Evolutionary conservation across 2,888 invertebrate genomes (phyloP), one percentile per base, ranked within the genome.

Genomic region (Apodemia hepburni): DNA sequence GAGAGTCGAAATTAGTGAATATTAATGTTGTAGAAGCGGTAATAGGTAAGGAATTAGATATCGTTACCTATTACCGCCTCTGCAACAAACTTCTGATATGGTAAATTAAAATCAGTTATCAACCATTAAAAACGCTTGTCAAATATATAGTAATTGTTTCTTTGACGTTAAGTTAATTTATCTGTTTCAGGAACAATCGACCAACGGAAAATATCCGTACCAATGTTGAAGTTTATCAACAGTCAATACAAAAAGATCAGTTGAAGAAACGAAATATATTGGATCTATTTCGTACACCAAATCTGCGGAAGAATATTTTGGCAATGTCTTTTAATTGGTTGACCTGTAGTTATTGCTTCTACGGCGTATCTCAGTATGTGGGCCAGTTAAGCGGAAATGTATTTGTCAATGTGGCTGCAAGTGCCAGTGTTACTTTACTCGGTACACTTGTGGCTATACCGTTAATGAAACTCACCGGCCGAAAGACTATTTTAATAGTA

Each of bases 331-430:
- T 95, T 71, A 95, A 95, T 75, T 97, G 97, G 98, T 81, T 96
- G 47, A 94, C 96, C 0, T 96, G 97, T 66, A 96, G 97, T 58
- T 93, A 98, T 69, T 91, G 89, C 70, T 91, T 90, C 81, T 98
- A 97, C 76, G 97, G 97, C 1, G 94, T 97, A 35, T 95, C 96
- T 0, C 96, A 97, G 77, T 97, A 96, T 77, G 94, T 96, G 54
- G 95, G 96, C 0, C 94, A 96, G 75, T 85, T 96, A 45, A 95
- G 95, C 51, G 97, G 97, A 1, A 92, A 97, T 74, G 95, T 96
- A 60, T 98, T 97, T 77, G 65, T 95, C 2, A 98, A 97, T 77
- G 97, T 97, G 29, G 95, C 96, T 9, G 86, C 96, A 1, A 95
- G 96, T 49, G 97, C 95, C 1, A 82, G 89, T 0, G 92, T 95